Base-by-base conservation (phyloP, 2,797 vertebrate species). In the Acanthis flammea region DNA sequence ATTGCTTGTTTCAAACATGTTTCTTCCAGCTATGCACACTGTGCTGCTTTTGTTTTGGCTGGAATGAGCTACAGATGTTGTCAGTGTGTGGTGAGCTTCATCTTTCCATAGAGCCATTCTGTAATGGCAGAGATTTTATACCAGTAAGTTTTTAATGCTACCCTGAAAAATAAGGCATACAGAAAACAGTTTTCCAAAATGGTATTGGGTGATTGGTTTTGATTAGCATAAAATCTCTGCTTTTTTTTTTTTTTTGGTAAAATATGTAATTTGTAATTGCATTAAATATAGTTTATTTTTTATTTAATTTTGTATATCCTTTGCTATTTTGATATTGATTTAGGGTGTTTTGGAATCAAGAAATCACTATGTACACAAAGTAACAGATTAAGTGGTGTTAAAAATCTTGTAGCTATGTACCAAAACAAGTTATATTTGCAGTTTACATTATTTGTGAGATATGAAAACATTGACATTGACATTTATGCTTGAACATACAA, bases 161-260 rank as follows among this genome's bases (percentile, higher is more conserved):
- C 1, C 8, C 41, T 66, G 45, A 71, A 78, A 86, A 81, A 60
- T 30, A 39, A 47, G 2, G 0, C 57, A 14, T 57, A 48, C 9
- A 41, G 37, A 77, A 81, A 63, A 44, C 3, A 27, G 10, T 65
- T 87, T 76, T 87, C 50, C 1, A 12, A 24, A 72, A 51, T 33
- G 25, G 7, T 31, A 6, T 27, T 74, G 37, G 28, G 7, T 75
- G 10, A 33, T 71, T 4, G 4, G 21, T 67, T 33, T 23, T 44
- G 25, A 13, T 37, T 31, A 73, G 54, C 10, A 30, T 50, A 93
- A 77, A 62, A 70, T 70, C 11, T 61, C 19, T 63, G 17, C 5
- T 3, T 47, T 2, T 0, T 1, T 12, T 44, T 41, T 22, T 13
- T 11, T 19, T 45, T 55, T 22, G 0, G 19, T 28, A 47, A 50